Conservation (phyloP, 2,113 vertebrate species). For the Cebidichthys violaceus region DNA sequence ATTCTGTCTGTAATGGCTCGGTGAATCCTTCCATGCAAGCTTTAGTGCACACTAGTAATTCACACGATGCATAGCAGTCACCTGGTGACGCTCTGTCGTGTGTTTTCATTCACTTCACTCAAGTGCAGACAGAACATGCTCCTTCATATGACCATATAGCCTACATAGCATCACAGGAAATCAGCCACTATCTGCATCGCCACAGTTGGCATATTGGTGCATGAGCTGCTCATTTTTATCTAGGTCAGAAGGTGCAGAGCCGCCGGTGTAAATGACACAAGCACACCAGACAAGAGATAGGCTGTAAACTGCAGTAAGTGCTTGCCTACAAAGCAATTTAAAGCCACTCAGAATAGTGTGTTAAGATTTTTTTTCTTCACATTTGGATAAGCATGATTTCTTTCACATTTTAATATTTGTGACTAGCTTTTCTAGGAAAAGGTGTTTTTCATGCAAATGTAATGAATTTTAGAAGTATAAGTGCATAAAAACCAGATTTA, state of each 20-base stretch:
- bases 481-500: neutral
- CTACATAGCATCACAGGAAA: neutral
- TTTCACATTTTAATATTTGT: neutral
- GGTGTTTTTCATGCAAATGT: neutral
- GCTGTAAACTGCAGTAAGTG: slow-evolving; percentile 30
- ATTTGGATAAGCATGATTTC: neutral
- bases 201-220: slow-evolving; percentile 25
- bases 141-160: neutral
- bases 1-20: slow-evolving; percentile 2
- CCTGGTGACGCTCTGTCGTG: neutral
- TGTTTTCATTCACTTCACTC: slow-evolving; percentile 38
- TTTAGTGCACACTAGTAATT: slow-evolving; percentile 7
- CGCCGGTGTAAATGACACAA: slow-evolving; percentile 45
- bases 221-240: slow-evolving; percentile 44
- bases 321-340: neutral
- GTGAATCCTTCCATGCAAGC: slow-evolving; percentile 27
- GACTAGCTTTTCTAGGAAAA: neutral
- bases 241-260: slow-evolving; percentile 67
- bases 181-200: slow-evolving; percentile 13
- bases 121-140: slow-evolving; percentile 22
- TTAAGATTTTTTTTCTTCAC: neutral
- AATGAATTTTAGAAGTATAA: neutral
- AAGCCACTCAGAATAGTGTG: neutral
- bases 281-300: slow-evolving; percentile 32
- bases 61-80: slow-evolving; percentile 5